A percentile compares a stretch with the other conserved stretches of the same genome.
phyloP scores from a whole-genome alignment of 2,113 vertebrate genomes.

The Vombatus ursinus region DNA sequence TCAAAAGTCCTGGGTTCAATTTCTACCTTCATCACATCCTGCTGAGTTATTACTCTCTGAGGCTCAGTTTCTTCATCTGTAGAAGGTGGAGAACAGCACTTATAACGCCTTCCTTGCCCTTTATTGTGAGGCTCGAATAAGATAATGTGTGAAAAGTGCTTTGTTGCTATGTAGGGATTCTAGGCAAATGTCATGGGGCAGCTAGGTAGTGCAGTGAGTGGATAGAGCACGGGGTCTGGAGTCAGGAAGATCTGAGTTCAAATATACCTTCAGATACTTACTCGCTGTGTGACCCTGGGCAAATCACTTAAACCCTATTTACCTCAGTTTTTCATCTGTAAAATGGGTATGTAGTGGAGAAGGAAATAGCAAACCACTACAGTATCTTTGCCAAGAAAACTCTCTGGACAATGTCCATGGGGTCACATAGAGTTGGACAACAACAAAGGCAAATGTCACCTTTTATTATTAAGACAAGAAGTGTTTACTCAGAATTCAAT shows the following conservation, averaged over 20 bases:
- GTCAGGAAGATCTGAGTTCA: neutral
- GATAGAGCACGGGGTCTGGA: neutral
- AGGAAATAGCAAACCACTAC: neutral
- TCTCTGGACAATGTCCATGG: neutral
- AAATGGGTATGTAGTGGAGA: neutral
- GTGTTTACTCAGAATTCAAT: neutral
- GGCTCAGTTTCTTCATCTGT: neutral
- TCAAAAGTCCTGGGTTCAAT: neutral
- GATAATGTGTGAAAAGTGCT: neutral
- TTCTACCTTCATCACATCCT: neutral
- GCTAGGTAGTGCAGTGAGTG: neutral
- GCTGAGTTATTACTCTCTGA: neutral
- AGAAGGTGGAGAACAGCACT: neutral
- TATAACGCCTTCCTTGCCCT: neutral
- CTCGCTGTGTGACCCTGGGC: neutral
- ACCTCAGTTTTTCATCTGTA: constrained; percentile 9
- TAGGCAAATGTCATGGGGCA: neutral
- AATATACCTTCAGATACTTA: neutral
- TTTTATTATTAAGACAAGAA: neutral
- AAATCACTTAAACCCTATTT: neutral
- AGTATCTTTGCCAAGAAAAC: neutral
- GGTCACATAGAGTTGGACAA: neutral
- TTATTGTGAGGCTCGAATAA: neutral
- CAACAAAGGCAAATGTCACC: neutral
- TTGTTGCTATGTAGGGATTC: neutral